phyloP scores from a whole-genome alignment of 2,113 vertebrate genomes.

The Phrynosoma blainvillii region DNA sequence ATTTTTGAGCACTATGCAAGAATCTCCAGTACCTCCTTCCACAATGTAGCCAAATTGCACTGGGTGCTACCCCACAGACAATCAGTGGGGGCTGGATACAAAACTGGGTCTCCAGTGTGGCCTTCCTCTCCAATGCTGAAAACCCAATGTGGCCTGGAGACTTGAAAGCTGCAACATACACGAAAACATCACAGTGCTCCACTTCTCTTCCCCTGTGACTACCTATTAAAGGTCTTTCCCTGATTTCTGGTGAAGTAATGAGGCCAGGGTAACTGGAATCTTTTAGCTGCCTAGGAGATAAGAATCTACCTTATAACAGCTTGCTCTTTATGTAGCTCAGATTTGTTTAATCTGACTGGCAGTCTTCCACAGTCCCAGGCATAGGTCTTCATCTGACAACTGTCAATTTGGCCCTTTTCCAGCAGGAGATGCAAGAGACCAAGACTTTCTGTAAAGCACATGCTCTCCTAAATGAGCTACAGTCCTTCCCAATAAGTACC shows the following conservation, averaged over 20 bases:
- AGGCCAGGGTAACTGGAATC: not conserved
- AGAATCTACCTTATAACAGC: not conserved
- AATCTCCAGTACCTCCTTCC: too few species aligned
- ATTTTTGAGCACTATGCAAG: too few species aligned
- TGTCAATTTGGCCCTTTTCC: not conserved
- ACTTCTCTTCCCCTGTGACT: too few species aligned
- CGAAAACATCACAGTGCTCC: too few species aligned
- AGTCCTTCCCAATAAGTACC: not conserved
- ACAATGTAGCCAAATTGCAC: too few species aligned
- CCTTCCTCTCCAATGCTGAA: too few species aligned
- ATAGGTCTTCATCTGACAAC: not conserved
- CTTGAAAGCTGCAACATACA: too few species aligned
- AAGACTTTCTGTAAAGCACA: not conserved
- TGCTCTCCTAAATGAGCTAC: not conserved
- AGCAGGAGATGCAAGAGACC: not conserved
- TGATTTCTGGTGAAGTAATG: not conserved
- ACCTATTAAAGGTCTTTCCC: not conserved
- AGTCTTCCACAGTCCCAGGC: not conserved
- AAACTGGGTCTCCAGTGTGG: too few species aligned
- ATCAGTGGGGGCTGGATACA: too few species aligned
- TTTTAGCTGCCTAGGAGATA: not conserved
- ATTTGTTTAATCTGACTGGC: not conserved
- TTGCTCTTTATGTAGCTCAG: not conserved
- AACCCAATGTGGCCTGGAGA: too few species aligned
- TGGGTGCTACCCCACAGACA: too few species aligned